These are phyloP conservation scores for Anolis apletophallus DNA, from an alignment of 2,797 vertebrate species.

Conservation along the genomic window DNA sequence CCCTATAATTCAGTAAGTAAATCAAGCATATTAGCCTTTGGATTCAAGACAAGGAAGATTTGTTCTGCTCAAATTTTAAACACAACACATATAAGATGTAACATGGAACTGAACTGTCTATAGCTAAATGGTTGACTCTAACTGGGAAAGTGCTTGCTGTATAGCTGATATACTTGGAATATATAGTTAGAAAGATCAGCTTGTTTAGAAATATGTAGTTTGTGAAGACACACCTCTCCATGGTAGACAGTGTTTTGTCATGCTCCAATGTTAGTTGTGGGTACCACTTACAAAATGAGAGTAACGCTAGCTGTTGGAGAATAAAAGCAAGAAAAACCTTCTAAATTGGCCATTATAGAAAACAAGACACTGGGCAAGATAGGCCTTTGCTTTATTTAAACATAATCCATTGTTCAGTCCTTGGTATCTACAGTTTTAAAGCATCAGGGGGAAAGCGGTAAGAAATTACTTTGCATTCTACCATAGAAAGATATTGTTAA, in stretches of 20 bases:
- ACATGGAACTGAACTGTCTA: not conserved
- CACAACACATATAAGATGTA: not conserved
- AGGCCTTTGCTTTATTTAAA: not conserved
- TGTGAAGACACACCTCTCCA: not conserved
- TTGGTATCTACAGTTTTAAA: not conserved
- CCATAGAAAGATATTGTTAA: not conserved
- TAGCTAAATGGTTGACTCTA: not conserved
- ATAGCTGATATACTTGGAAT: not conserved
- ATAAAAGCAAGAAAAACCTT: not conserved
- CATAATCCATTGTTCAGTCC: not conserved
- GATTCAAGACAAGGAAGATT: not conserved
- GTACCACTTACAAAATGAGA: not conserved
- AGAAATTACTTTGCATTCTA: not conserved
- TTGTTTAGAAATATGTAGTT: not conserved
- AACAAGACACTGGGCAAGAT: not conserved
- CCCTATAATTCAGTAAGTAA: not conserved
- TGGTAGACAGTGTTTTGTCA: not conserved
- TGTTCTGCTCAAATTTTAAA: slow-evolving; percentile 17
- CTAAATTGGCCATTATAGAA: not conserved
- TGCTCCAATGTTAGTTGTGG: not conserved
- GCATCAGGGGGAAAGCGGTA: not conserved
- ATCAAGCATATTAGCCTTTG: slow-evolving; percentile 23
- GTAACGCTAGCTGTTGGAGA: not conserved
- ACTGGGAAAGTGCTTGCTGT: not conserved
- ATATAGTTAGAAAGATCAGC: not conserved